Evolutionary conservation across 1,140 invertebrate genomes (phyloP).

Genomic region (Subanguina moxae): DNA sequence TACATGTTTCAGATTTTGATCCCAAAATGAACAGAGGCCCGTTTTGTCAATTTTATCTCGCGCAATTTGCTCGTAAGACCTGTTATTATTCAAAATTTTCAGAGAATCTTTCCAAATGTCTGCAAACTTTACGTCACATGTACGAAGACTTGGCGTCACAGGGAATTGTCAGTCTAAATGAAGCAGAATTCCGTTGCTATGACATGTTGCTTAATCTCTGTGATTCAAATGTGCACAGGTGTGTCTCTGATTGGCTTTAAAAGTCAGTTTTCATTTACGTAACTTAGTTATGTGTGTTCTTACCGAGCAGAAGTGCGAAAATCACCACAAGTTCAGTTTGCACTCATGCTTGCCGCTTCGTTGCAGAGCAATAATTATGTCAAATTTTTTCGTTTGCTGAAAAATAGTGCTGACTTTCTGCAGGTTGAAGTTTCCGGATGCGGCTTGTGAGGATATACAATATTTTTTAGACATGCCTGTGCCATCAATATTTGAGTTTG

Average conservation of each 20-base stretch:
- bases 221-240: constrained; percentile 83
- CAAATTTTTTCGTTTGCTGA: constrained; percentile 80
- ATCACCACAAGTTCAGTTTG: constrained; percentile 73
- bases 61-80: no score
- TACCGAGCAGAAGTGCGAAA: constrained; percentile 71
- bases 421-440: constrained; percentile 64
- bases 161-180: constrained; percentile 70
- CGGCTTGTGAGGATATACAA: not conserved
- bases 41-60: not conserved
- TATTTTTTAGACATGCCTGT: constrained; percentile 16
- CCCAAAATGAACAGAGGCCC: constrained; percentile 79
- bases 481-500: constrained; percentile 18
- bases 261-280: constrained; percentile 48
- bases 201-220: constrained; percentile 86
- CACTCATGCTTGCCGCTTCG: constrained; percentile 74
- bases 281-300: constrained; percentile 70
- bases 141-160: constrained; percentile 73
- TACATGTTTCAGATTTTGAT: constrained; percentile 82
- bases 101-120: constrained; percentile 31
- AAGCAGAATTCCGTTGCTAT: constrained; percentile 86
- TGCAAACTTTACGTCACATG: constrained; percentile 88
- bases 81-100: no score
- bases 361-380: constrained; percentile 84
- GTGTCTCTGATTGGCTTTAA: constrained; percentile 7
- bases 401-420: constrained; percentile 72